Base-by-base conservation (phyloP, 2,113 vertebrate species). In the Oncorhynchus nerka region DNA sequence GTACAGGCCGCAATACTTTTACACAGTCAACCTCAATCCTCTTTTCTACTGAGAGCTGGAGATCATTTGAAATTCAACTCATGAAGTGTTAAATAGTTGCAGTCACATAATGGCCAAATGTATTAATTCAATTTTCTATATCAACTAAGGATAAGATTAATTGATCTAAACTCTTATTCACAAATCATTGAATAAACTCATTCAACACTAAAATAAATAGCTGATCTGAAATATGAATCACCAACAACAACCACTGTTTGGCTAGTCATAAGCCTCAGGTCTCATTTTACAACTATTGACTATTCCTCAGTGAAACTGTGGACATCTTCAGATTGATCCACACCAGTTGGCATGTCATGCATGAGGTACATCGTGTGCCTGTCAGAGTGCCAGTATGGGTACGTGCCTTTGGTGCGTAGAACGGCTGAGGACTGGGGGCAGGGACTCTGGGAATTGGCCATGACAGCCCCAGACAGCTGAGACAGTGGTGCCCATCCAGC, bases 311-410 rank as follows among this genome's bases (percentile, higher is more conserved):
- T 19, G 13, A 55, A 16, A 4, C 12, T 19, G 51, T 19, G 16
- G 3, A 62, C 59, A 62, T 16, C 59, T 22, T 62, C n/a, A 45
- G 28, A 83, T 75, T 79, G 85, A 89, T 51, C 85, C 83, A 19
- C 73, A 75, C 79, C 88, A 91, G 84, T 88, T 91, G 92, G 81
- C 75, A 66, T 91, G 91, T 81, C 74, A 66, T 16, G 75, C 71
- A 8, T 67, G 64, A 75, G 85, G 86, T 78, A 74, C 7, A 81
- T 81, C 84, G 89, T 88, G 88, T 88, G 90, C 70, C 80, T 22
- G 72, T 64, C 5, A 1, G 74, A 70, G 76, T 87, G 84, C 80
- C 73, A 80, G 74, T 59, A 62, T 30, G 28, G 28, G 76, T 45
- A 81, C 49, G 45, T 55, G 75, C 15, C 28, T 68, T 28, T 39